Evolutionary conservation across 2,113 vertebrate genomes (phyloP), one percentile per base, ranked within the genome.

Genomic region (Perognathus longimembris): DNA sequence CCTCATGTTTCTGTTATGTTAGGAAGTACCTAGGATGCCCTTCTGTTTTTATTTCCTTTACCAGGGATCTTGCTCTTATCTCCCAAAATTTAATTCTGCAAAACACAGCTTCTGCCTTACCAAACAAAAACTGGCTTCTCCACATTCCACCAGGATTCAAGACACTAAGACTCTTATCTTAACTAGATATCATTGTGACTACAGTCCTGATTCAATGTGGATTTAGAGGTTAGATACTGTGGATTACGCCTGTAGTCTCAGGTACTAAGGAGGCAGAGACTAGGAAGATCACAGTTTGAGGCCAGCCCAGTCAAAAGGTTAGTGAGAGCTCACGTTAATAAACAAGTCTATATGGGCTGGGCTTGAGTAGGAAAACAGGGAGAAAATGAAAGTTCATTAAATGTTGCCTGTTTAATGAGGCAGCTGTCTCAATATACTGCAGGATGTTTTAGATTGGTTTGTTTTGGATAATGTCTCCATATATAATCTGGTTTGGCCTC

Each of bases 1-100:
- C 87, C 83, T 93, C 76, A 4, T 24, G 50, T 66, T 93, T 95
- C 73, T 87, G 64, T 81, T 40, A 79, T 87, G 64, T 81, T 40
- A 79, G 77, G 28, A 88, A 88, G 82, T 73, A 63, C 11, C 36
- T 28, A 34, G 7, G 10, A 18, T 83, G 78, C 34, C 32, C 59
- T 85, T 81, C 24, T 57, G 24, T 28, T 83, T 75, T 5, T 83
- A 79, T 86, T 64, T 42, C 9, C 34, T 28, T 50, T 75, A 75
- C 40, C 66, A 81, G 45, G 80, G 57, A 76, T n/a, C 34, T 64
- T 77, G 80, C 70, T 73, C 69, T 42, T 75, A 28, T 80, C 26
- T 71, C 59, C 54, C n/a, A 57, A 86, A 81, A 74, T 30, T 66
- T 79, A 74, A 92, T 20, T 73, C 32, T 69, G 81, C 50, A 93